Conservation (phyloP, 1,140 invertebrate species). For the Heliconius congener region DNA sequence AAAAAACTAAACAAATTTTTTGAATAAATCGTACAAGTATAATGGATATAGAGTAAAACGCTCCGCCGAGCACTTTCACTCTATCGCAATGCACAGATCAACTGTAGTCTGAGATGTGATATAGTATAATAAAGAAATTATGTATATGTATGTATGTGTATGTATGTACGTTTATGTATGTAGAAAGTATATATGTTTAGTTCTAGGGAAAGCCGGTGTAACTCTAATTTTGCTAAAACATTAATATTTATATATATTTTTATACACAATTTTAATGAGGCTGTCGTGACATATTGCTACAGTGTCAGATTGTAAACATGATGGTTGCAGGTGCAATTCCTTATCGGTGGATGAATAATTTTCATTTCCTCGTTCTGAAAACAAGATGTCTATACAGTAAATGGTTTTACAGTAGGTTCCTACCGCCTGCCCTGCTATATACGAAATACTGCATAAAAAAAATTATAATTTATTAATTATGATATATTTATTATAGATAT, state of each 20-base stretch:
- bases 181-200: background rate
- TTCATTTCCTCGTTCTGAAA: background rate
- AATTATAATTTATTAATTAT: too few relatives aligned
- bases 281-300: too few relatives aligned
- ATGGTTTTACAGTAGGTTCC: too few relatives aligned
- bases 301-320: background rate
- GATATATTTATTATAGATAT: too few relatives aligned
- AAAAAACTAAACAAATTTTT: background rate
- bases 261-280: too few relatives aligned
- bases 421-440: too few relatives aligned
- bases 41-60: conserved; percentile 33
- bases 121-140: conserved; percentile 13
- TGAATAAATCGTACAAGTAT: background rate
- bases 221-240: background rate
- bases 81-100: conserved; percentile 27
- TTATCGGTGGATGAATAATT: background rate
- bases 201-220: background rate
- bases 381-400: too few relatives aligned
- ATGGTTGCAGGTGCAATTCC: background rate
- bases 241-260: background rate
- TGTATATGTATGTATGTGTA: background rate
- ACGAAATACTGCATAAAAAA: too few relatives aligned
- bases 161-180: background rate
- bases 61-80: conserved; percentile 42
- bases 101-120: conserved; percentile 22